These are phyloP conservation scores for Hippoglossus hippoglossus DNA, from an alignment of 2,797 vertebrate genomes.

Conservation along the genomic window DNA sequence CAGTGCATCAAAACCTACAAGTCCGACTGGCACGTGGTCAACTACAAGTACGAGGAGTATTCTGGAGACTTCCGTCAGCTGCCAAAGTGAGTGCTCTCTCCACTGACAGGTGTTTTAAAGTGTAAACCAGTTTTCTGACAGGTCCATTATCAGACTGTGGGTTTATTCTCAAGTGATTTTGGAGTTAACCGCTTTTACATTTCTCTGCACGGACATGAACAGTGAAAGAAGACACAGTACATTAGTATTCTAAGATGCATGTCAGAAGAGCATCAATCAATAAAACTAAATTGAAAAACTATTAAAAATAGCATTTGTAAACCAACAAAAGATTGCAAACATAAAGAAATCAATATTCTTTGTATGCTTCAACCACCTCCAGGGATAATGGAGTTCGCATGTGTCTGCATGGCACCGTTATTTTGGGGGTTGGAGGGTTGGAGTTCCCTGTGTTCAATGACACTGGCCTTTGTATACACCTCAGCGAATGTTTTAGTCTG, in stretches of 20 bases:
- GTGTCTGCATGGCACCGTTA: too few species aligned
- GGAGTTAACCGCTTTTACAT: background rate
- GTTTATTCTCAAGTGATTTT: too few species aligned
- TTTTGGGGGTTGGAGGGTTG: too few species aligned
- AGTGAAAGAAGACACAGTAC: background rate
- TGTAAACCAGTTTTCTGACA: slow-evolving; percentile 6
- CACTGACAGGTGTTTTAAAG: background rate
- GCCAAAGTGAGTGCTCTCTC: slow-evolving; percentile 87
- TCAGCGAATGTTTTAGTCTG: slow-evolving; percentile 28
- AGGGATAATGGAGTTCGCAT: background rate
- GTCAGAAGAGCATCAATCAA: too few species aligned
- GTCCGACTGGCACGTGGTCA: slow-evolving; percentile 97
- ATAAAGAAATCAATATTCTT: background rate
- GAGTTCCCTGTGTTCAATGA: slow-evolving; percentile 20
- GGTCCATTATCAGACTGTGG: background rate
- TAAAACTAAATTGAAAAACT: too few species aligned
- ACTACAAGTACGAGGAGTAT: slow-evolving; percentile 97
- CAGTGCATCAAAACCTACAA: slow-evolving; percentile 99
- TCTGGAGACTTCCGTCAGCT: slow-evolving; percentile 97
- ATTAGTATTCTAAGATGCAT: too few species aligned
- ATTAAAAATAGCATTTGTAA: background rate
- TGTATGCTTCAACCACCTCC: background rate
- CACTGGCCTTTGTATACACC: slow-evolving; percentile 42
- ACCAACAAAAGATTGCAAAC: background rate
- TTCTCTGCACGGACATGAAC: background rate